Percentiles rank a stretch among this genome's conserved stretches.
Evolutionary conservation across 2,888 invertebrate genomes (phyloP).

Genomic region (Drosophila merina): DNA sequence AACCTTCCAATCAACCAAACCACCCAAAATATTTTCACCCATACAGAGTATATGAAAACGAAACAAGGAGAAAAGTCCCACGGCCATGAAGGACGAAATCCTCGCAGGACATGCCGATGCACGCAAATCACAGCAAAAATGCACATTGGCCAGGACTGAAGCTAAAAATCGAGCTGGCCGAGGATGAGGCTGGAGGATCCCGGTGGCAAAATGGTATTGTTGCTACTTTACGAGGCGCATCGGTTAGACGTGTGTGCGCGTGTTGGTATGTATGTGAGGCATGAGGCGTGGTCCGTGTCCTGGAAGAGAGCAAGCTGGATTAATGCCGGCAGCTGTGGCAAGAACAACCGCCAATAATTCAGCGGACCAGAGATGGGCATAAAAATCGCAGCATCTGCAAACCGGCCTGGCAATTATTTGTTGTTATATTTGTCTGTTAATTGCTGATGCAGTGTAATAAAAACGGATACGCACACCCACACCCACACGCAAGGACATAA

Average conservation of each 20-base stretch:
- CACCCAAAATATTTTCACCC: background rate
- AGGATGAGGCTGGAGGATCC: slow-evolving; percentile 34
- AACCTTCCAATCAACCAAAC: background rate
- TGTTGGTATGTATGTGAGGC: background rate
- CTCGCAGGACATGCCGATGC: slow-evolving; percentile 63
- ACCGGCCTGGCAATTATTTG: slow-evolving; percentile 56
- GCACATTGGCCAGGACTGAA: slow-evolving; percentile 38
- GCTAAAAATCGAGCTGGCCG: slow-evolving; percentile 27
- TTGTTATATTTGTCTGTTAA: slow-evolving; percentile 76
- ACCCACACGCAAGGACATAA: slow-evolving; percentile 7
- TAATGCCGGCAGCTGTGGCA: slow-evolving; percentile 69
- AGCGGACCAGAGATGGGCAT: slow-evolving; percentile 62
- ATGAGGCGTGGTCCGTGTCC: slow-evolving; percentile 8
- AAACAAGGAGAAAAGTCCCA: slow-evolving; percentile 27
- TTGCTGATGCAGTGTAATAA: slow-evolving; percentile 68
- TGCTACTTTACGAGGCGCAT: slow-evolving; percentile 69
- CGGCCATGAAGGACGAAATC: slow-evolving; percentile 24
- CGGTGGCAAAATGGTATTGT: slow-evolving; percentile 49
- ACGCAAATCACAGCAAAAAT: slow-evolving; percentile 74
- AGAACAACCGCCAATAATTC: slow-evolving; percentile 76
- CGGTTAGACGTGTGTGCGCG: slow-evolving; percentile 39
- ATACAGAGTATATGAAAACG: slow-evolving; percentile 2
- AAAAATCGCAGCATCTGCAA: slow-evolving; percentile 76
- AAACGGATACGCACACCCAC: slow-evolving; percentile 39
- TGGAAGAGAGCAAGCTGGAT: slow-evolving; percentile 50